Percentiles rank a stretch among this genome's conserved stretches.
Evolutionary conservation across 2,888 invertebrate species (phyloP).

Genomic region (Agriopis aurantiaria): DNA sequence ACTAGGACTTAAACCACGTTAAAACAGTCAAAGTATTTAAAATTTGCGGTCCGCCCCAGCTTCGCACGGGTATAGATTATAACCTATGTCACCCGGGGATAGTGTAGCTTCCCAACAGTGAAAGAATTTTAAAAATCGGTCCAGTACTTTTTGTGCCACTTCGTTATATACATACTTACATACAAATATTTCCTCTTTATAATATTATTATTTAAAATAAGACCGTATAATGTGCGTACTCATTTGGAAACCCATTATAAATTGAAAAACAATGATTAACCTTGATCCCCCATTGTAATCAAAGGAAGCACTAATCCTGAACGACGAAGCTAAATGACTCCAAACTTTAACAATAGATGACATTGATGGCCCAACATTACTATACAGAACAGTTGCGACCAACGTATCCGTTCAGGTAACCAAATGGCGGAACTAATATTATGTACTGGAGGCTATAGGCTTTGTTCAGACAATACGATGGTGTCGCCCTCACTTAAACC

Average conservation of each 20-base stretch:
- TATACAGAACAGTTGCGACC: background rate
- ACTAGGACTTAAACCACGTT: too few relatives aligned
- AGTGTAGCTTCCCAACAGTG: too few relatives aligned
- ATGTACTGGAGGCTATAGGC: background rate
- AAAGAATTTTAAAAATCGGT: too few relatives aligned
- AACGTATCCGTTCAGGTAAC: background rate
- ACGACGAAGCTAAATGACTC: conserved; percentile 12
- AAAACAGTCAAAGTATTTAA: too few relatives aligned
- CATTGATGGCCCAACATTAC: conserved; percentile 12
- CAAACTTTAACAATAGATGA: conserved; percentile 24
- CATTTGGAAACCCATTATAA: conserved; percentile 5
- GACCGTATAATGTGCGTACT: background rate
- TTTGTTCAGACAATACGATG: background rate
- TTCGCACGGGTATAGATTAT: too few relatives aligned
- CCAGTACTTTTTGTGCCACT: too few relatives aligned
- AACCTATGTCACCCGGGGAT: too few relatives aligned
- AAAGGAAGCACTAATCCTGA: conserved; percentile 19
- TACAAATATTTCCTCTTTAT: too few relatives aligned
- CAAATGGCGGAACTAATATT: background rate
- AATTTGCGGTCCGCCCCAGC: too few relatives aligned
- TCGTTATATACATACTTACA: too few relatives aligned
- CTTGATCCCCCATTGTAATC: conserved; percentile 23
- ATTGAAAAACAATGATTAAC: conserved; percentile 17
- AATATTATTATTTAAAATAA: too few relatives aligned
- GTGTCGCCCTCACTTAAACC: background rate